Base-by-base conservation (phyloP, 2,113 vertebrate species). In the Aspidoscelis tigris region DNA sequence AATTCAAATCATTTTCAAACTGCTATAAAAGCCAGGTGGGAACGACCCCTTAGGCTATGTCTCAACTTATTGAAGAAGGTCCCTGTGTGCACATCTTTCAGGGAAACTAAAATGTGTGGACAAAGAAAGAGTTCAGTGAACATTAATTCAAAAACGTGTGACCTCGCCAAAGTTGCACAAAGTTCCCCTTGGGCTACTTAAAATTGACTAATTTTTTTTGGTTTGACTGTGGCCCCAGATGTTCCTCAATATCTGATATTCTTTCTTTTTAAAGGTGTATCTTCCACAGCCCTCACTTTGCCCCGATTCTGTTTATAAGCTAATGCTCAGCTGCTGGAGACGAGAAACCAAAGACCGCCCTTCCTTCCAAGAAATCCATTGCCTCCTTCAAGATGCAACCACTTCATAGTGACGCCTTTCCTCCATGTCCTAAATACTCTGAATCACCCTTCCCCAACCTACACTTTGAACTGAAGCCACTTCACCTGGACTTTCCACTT, bases 251-350 rank as follows among this genome's bases (percentile, higher is more conserved):
- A 41, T 41, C 43, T 26, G 2, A 24, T n/a, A n/a, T 69, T 22
- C 24, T 55, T 12, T 82, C 88, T 55, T 91, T 90, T 81, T 69
- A 91, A 70, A 99, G 98, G 97, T 96, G 3, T 98, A 99, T 90
- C 96, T 99, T 82, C 97, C 97, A 0, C 97, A 97, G 94, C 98
- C 99, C n/a, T 72, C 89, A 6, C 95, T 97, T 65, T 99, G 99
- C 88, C 97, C 98, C 1, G 97, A 98, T 26, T 89, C 92, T 65
- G 92, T 99, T 88, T 98, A 99, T 94, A 97, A 95, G 89, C 95
- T 99, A 89, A 99, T 99, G 99, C 96, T 98, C 83, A 97, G 97
- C 93, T 99, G 99, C 94, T 99, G 99, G 99, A 96, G 94, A 93
- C 97, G 99, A 89, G 98, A 99, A n/a, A 97, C 98, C 86, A 98